A percentile compares a stretch with the other conserved stretches of the same genome.
Evolutionary conservation across 1,140 invertebrate genomes (phyloP).

Genomic region (Euura lappo): DNA sequence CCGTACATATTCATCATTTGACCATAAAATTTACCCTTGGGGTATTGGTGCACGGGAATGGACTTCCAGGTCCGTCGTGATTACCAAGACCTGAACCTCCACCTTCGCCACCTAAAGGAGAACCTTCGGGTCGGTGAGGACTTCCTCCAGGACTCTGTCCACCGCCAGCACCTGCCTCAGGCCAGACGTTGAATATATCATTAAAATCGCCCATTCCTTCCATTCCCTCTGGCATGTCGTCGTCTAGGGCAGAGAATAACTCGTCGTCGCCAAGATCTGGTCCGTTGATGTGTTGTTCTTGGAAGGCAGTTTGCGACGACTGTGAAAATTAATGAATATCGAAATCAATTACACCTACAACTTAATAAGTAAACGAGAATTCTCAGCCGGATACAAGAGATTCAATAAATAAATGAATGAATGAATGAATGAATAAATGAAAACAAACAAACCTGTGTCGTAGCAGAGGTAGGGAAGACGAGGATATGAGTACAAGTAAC

Average conservation of each 20-base stretch:
- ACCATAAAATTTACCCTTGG: slow-evolving; percentile 49
- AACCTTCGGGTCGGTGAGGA: slow-evolving; percentile 63
- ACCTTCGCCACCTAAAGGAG: slow-evolving; percentile 67
- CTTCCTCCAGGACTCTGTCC: slow-evolving; percentile 68
- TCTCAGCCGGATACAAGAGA: not conserved
- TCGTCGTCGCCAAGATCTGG: slow-evolving; percentile 79
- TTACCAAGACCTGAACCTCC: slow-evolving; percentile 61
- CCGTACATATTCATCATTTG: not conserved
- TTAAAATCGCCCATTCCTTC: slow-evolving; percentile 75
- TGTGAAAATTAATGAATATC: slow-evolving; percentile 49
- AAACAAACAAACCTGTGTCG: slow-evolving; percentile 77
- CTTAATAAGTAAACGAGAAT: slow-evolving; percentile 12
- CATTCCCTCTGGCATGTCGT: slow-evolving; percentile 78
- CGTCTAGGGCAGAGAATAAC: slow-evolving; percentile 71
- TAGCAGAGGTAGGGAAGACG: slow-evolving; percentile 97
- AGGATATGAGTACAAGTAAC: slow-evolving; percentile 97
- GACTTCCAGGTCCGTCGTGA: slow-evolving; percentile 64
- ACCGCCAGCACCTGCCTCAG: slow-evolving; percentile 66
- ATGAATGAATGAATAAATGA: slow-evolving; percentile 16
- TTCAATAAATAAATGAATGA: slow-evolving; percentile 11
- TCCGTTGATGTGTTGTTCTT: slow-evolving; percentile 79
- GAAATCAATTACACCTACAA: not conserved
- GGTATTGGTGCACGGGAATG: slow-evolving; percentile 66
- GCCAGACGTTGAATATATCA: slow-evolving; percentile 75
- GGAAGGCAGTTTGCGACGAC: slow-evolving; percentile 87